phyloP scores from a whole-genome alignment of 2,888 invertebrate genomes.

The Lottia scabra region DNA sequence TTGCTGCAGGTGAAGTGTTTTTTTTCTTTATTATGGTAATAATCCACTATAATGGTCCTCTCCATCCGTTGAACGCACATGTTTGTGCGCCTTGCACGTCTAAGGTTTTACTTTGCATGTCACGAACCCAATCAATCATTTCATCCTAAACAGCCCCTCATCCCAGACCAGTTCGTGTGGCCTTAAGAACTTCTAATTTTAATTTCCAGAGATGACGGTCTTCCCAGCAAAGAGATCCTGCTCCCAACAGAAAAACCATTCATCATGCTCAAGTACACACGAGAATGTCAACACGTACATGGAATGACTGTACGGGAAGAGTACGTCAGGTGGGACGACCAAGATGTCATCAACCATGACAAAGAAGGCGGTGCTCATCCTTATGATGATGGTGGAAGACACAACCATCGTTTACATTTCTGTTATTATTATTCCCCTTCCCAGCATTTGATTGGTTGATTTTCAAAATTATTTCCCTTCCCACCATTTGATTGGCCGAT shows the following conservation, averaged over 20 bases:
- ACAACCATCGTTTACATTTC: slow-evolving; percentile 27
- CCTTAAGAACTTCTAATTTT: no score
- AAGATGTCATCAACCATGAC: not conserved
- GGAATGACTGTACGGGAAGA: slow-evolving; percentile 32
- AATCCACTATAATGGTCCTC: no score
- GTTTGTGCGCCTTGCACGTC: no score
- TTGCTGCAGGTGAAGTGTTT: slow-evolving; percentile 29
- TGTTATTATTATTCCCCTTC: slow-evolving; percentile 23
- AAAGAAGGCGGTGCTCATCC: slow-evolving; percentile 26
- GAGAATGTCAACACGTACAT: slow-evolving; percentile 32
- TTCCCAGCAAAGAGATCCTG: slow-evolving; percentile 21
- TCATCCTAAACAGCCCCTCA: no score
- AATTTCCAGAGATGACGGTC: slow-evolving; percentile 27
- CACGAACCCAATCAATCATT: no score
- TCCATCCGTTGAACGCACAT: no score
- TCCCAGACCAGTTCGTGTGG: no score
- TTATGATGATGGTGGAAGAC: slow-evolving; percentile 21
- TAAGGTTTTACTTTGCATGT: no score
- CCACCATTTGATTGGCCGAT: no score
- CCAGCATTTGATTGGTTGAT: not conserved
- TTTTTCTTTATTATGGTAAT: no score
- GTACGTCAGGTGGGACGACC: slow-evolving; percentile 6
- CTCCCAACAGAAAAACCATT: slow-evolving; percentile 35
- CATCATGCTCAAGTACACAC: slow-evolving; percentile 29
- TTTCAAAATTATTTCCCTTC: not conserved